Percentiles rank a stretch among this genome's conserved stretches.
phyloP scores from a whole-genome alignment of 1,140 invertebrate species.

The Papilio aristodemus region DNA sequence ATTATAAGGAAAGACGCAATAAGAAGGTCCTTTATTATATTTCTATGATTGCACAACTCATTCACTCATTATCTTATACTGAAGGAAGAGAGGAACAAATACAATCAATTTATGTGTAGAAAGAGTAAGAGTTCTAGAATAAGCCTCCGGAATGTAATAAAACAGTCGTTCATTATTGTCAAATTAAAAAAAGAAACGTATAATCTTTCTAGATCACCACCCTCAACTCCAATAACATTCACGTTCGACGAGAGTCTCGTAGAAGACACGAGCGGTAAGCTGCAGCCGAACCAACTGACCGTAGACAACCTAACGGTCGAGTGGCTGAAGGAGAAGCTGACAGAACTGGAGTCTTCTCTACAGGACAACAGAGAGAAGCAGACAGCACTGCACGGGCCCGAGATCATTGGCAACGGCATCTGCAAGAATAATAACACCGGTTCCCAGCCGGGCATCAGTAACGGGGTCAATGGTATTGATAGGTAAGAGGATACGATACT shows the following conservation, averaged over 20 bases:
- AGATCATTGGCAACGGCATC: slow-evolving; percentile 76
- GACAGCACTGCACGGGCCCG: slow-evolving; percentile 76
- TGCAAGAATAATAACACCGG: slow-evolving; percentile 70
- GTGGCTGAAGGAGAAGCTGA: slow-evolving; percentile 88
- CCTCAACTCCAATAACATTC: slow-evolving; percentile 87
- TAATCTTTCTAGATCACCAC: slow-evolving; percentile 83
- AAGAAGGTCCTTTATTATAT: no score
- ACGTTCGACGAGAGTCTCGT: slow-evolving; percentile 92
- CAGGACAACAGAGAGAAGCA: slow-evolving; percentile 86
- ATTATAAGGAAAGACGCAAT: no score
- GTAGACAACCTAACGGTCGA: slow-evolving; percentile 95
- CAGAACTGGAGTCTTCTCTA: slow-evolving; percentile 87
- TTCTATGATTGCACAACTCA: no score
- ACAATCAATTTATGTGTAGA: no score
- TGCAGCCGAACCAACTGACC: slow-evolving; percentile 90
- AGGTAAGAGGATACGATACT: slow-evolving; percentile 63
- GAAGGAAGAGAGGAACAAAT: no score
- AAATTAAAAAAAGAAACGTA: no score
- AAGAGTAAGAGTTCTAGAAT: no score
- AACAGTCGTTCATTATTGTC: no score
- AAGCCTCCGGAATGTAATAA: no score
- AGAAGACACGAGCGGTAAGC: slow-evolving; percentile 90
- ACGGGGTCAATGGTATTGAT: slow-evolving; percentile 75
- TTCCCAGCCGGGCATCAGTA: slow-evolving; percentile 50
- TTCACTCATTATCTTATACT: no score